Evolutionary conservation across 23 tunicate species (phyloP).

Genomic region (Phallusia fumigata): DNA sequence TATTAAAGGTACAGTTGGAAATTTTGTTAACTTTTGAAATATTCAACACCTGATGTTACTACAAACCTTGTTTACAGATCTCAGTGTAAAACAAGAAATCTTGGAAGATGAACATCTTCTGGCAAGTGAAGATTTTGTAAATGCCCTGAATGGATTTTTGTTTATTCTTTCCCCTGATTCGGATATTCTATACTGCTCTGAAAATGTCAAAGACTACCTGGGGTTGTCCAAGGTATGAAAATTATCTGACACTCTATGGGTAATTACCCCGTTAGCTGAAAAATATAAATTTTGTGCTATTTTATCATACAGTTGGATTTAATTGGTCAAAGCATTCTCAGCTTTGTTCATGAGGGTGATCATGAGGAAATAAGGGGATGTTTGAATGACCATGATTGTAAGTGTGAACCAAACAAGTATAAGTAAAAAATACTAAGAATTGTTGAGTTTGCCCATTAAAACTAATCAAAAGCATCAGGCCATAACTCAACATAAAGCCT

Average conservation of each 20-base stretch:
- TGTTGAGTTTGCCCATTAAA: too few species aligned
- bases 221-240: slow-evolving; percentile 57
- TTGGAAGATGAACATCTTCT: background rate
- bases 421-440: too few species aligned
- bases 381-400: slow-evolving; percentile 17
- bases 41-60: background rate
- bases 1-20: background rate
- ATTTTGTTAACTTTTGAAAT: background rate
- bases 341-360: slow-evolving; percentile 82
- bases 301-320: slow-evolving; percentile 55
- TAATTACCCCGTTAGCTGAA: background rate
- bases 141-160: slow-evolving; percentile 75
- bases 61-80: background rate
- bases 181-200: slow-evolving; percentile 63
- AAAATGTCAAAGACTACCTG: slow-evolving; percentile 69
- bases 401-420: background rate
- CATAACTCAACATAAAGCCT: too few species aligned
- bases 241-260: background rate
- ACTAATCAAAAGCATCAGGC: too few species aligned
- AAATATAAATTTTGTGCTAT: background rate
- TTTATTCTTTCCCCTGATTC: slow-evolving; percentile 63
- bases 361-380: slow-evolving; percentile 71
- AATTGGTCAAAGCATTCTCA: slow-evolving; percentile 66
- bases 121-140: slow-evolving; percentile 59
- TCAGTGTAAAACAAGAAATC: slow-evolving; percentile 22